These are phyloP conservation scores for Lordiphosa mommai DNA, from an alignment of 1,140 invertebrate species.

Conservation along the genomic window DNA sequence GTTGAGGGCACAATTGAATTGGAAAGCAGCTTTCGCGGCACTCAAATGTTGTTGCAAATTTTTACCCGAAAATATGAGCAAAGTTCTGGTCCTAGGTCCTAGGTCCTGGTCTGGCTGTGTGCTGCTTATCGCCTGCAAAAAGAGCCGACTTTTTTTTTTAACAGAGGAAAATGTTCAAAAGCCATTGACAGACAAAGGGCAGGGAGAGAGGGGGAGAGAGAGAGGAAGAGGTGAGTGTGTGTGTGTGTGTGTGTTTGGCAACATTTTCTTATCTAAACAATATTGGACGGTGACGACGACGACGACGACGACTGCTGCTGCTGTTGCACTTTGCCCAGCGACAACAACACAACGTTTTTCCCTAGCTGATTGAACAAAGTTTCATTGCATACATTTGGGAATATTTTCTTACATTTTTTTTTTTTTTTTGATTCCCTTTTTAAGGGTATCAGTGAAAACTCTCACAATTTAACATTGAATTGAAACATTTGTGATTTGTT, in stretches of 20 bases:
- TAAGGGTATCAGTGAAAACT: conserved; percentile 11
- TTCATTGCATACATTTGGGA: conserved; percentile 43
- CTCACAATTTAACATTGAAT: too few species aligned
- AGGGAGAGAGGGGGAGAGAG: background rate
- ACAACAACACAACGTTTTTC: conserved; percentile 43
- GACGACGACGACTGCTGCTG: conserved; percentile 10
- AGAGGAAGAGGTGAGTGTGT: conserved; percentile 21
- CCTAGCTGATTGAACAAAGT: conserved; percentile 71
- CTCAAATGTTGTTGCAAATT: conserved; percentile 29
- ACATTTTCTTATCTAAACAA: conserved; percentile 75
- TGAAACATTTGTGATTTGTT: too few species aligned
- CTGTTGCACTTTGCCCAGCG: conserved; percentile 34
- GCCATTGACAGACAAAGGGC: conserved; percentile 48
- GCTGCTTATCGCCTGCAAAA: conserved; percentile 13
- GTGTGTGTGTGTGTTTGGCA: conserved; percentile 19
- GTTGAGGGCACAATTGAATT: conserved; percentile 51
- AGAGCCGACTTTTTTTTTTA: conserved; percentile 32
- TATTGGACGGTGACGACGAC: conserved; percentile 36
- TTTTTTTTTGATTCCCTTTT: conserved; percentile 26
- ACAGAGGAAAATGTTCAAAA: conserved; percentile 41
- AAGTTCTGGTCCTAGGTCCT: conserved; percentile 21
- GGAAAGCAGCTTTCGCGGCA: conserved; percentile 46
- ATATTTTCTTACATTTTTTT: background rate
- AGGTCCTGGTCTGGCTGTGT: conserved; percentile 43
- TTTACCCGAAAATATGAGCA: conserved; percentile 32